phyloP scores from a whole-genome alignment of 2,113 vertebrate genomes.

The Urocitellus parryii region DNA sequence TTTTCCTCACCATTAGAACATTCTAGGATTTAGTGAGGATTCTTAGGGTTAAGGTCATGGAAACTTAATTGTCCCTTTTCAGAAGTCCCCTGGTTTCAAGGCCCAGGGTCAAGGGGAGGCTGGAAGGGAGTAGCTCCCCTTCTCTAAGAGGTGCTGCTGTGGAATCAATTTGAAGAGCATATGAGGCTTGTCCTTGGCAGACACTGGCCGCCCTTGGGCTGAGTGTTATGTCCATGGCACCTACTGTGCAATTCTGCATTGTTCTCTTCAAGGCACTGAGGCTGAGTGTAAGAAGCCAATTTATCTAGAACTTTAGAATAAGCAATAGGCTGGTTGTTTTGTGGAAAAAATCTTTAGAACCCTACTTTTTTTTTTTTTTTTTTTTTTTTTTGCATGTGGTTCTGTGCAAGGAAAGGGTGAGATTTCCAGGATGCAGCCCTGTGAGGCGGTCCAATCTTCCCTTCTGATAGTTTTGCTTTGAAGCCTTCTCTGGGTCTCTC shows the following conservation, averaged over 20 bases:
- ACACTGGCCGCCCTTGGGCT: neutral
- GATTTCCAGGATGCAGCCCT: neutral
- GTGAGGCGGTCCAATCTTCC: neutral
- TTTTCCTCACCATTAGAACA: no score
- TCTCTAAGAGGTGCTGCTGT: neutral
- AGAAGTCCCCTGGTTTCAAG: neutral
- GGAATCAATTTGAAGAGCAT: neutral
- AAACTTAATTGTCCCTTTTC: neutral
- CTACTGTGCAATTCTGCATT: accelerated
- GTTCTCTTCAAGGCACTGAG: neutral
- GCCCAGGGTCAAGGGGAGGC: neutral
- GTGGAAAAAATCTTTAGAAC: neutral
- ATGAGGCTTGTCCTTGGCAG: neutral
- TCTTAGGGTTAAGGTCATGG: neutral
- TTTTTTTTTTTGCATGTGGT: neutral
- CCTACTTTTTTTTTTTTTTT: neutral
- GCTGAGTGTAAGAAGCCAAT: neutral
- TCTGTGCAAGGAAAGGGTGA: neutral
- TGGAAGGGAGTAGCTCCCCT: neutral
- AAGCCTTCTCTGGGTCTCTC: neutral
- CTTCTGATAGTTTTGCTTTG: neutral
- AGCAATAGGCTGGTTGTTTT: neutral
- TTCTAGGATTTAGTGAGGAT: neutral
- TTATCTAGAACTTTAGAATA: neutral
- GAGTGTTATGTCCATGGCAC: neutral